Evolutionary conservation across 2,888 invertebrate genomes (phyloP).

Genomic region (Brenthis daphne): DNA sequence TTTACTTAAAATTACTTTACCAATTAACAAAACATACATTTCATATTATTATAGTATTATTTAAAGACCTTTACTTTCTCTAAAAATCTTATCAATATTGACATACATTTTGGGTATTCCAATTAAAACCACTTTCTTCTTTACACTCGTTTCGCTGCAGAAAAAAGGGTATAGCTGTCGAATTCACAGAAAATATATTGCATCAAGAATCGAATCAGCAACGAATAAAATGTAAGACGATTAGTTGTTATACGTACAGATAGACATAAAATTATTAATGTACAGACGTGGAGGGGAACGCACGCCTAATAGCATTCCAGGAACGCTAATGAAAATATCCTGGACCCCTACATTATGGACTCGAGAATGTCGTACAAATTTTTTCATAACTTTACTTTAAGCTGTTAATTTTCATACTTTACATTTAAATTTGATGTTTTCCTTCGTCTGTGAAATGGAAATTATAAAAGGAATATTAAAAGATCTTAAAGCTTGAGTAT

Average conservation of each 20-base stretch:
- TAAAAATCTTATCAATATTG: too few species aligned
- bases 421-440: background rate
- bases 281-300: constrained; percentile 11
- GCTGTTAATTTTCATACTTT: constrained; percentile 1
- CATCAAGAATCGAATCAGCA: background rate
- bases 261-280: constrained; percentile 32
- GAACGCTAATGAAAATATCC: constrained; percentile 39
- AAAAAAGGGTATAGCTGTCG: too few species aligned
- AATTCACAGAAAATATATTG: too few species aligned
- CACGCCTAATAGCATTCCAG: constrained; percentile 32
- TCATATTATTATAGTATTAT: too few species aligned
- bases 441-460: background rate
- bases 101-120: too few species aligned
- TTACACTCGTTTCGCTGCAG: too few species aligned
- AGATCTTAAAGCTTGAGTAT: too few species aligned
- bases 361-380: constrained; percentile 29
- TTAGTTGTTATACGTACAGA: background rate
- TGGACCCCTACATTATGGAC: constrained; percentile 22
- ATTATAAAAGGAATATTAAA: too few species aligned
- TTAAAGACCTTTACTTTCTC: too few species aligned
- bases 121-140: too few species aligned
- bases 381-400: constrained; percentile 19
- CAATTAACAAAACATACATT: too few species aligned
- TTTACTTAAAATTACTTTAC: too few species aligned
- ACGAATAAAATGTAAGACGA: background rate